Evolutionary conservation across 2,797 vertebrate genomes (phyloP).

Genomic region (Poecilia wingei): DNA sequence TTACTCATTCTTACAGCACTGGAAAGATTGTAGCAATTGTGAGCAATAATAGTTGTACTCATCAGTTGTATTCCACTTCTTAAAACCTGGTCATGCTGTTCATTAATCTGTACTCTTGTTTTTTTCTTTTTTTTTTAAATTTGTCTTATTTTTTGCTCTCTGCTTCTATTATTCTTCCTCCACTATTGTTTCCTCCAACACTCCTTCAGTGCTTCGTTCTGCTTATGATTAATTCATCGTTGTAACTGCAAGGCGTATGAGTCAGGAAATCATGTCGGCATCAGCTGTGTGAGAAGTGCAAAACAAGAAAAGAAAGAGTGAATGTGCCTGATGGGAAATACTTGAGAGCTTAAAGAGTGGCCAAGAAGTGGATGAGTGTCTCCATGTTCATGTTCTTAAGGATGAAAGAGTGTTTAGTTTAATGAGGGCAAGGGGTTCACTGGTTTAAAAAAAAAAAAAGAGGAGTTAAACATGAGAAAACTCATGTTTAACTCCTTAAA

Average conservation of each 20-base stretch:
- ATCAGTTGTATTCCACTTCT: background rate
- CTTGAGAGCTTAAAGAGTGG: slow-evolving; percentile 46
- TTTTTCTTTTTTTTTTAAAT: background rate
- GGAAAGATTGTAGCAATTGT: background rate
- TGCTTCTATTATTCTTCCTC: slow-evolving; percentile 1
- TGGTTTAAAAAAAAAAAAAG: slow-evolving; percentile 35
- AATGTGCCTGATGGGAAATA: slow-evolving; percentile 55
- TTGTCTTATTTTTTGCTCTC: background rate
- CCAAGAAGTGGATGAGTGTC: slow-evolving; percentile 29
- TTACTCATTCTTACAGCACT: background rate
- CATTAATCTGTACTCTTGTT: background rate
- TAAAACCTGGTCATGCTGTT: slow-evolving; percentile 16
- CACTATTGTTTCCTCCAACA: background rate
- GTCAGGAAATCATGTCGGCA: slow-evolving; percentile 53
- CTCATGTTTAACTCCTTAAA: too few species aligned
- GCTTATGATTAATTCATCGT: slow-evolving; percentile 9
- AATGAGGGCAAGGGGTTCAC: slow-evolving; percentile 22
- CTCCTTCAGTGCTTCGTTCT: background rate
- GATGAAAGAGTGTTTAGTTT: slow-evolving; percentile 16
- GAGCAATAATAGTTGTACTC: background rate
- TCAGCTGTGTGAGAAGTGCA: slow-evolving; percentile 40
- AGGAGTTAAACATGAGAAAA: slow-evolving; percentile 56
- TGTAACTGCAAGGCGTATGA: slow-evolving; percentile 13
- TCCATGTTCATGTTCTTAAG: slow-evolving; percentile 20
- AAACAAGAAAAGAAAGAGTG: slow-evolving; percentile 37